A percentile compares a stretch with the other conserved stretches of the same genome.
Evolutionary conservation across 2,113 vertebrate genomes (phyloP).

Genomic region (Gopherus evgoodei): DNA sequence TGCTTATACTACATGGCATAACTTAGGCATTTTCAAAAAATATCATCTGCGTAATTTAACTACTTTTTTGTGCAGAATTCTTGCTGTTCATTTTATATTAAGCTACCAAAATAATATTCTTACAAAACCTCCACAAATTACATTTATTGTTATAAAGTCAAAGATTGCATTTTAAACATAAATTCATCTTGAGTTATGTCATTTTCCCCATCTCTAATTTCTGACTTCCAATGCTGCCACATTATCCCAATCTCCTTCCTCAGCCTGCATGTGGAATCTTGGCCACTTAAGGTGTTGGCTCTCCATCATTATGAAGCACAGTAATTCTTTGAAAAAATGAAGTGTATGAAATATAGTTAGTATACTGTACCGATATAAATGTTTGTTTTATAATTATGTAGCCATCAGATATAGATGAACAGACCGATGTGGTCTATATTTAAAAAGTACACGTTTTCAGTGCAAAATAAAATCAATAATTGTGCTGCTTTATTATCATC

Average conservation of each 20-base stretch:
- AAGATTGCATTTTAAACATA: conserved; percentile 24
- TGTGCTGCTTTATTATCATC: conserved; percentile 58
- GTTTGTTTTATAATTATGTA: background rate
- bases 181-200: conserved; percentile 55
- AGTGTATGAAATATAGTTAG: conserved; percentile 53
- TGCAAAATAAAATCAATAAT: conserved; percentile 55
- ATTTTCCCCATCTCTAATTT: conserved; percentile 64
- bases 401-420: background rate
- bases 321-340: conserved; percentile 64
- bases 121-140: background rate
- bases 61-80: background rate
- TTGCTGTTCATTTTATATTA: background rate
- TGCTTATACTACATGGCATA: background rate
- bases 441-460: background rate
- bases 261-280: conserved; percentile 64
- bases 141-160: background rate
- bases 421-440: background rate
- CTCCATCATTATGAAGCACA: conserved; percentile 66
- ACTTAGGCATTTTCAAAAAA: background rate
- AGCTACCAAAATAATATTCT: background rate
- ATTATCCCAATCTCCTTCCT: conserved; percentile 54
- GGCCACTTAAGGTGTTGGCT: conserved; percentile 71
- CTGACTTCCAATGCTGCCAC: conserved; percentile 43
- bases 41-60: background rate
- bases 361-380: background rate